Evolutionary conservation across 1,140 invertebrate genomes (phyloP).

Genomic region (Helicoverpa armigera): DNA sequence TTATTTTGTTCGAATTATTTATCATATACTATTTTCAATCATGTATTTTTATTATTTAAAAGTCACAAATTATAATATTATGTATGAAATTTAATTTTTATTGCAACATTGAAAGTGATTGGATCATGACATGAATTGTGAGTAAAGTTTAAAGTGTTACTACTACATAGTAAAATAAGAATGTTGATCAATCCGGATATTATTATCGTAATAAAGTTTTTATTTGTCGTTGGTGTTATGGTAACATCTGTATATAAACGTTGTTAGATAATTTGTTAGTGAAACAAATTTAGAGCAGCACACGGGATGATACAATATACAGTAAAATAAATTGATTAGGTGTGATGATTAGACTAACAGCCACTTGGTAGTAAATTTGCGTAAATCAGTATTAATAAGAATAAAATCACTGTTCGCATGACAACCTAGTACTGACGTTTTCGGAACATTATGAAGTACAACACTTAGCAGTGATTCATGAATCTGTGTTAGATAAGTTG

Average conservation of each 20-base stretch:
- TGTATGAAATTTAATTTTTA: slow-evolving; percentile 57
- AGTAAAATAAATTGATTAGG: slow-evolving; percentile 31
- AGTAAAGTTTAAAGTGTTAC: slow-evolving; percentile 59
- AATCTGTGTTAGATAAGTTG: slow-evolving; percentile 54
- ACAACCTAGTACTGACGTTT: slow-evolving; percentile 33
- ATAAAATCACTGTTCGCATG: slow-evolving; percentile 45
- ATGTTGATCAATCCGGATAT: slow-evolving; percentile 59
- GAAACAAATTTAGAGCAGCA: slow-evolving; percentile 34
- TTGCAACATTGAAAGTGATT: slow-evolving; percentile 60
- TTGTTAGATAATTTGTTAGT: slow-evolving; percentile 28
- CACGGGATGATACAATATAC: slow-evolving; percentile 10
- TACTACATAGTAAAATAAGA: slow-evolving; percentile 60
- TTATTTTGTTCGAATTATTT: slow-evolving; percentile 47
- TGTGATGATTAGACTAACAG: slow-evolving; percentile 19
- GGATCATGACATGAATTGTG: slow-evolving; percentile 75
- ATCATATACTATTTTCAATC: slow-evolving; percentile 62
- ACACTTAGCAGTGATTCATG: slow-evolving; percentile 53
- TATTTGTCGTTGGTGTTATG: slow-evolving; percentile 74
- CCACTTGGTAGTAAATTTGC: slow-evolving; percentile 28
- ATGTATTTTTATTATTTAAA: slow-evolving; percentile 65
- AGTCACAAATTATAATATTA: slow-evolving; percentile 70
- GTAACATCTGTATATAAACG: slow-evolving; percentile 63
- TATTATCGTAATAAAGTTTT: slow-evolving; percentile 72
- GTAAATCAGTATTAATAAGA: slow-evolving; percentile 49
- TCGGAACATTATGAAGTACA: slow-evolving; percentile 53